Evolutionary conservation across 2,888 invertebrate genomes (phyloP).

Genomic region (Stegana nigrithorax): DNA sequence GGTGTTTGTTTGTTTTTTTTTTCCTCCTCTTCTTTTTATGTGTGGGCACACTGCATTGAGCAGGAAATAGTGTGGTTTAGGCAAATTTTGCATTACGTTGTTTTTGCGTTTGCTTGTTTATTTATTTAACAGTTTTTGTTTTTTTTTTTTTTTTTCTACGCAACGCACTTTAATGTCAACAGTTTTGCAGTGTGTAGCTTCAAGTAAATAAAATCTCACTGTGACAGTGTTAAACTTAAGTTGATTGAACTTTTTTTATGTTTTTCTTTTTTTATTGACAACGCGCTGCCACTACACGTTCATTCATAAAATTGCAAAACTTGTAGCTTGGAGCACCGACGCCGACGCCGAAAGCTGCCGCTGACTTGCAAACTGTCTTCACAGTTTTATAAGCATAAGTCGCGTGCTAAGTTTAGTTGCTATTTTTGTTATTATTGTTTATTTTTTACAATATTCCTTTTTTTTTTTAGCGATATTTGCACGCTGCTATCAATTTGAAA

Average conservation of each 20-base stretch:
- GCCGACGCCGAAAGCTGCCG: slow-evolving; percentile 20
- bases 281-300: slow-evolving; percentile 22
- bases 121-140: too few species aligned
- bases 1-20: not conserved
- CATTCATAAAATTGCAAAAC: slow-evolving; percentile 58
- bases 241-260: slow-evolving; percentile 55
- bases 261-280: too few species aligned
- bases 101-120: slow-evolving; percentile 43
- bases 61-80: slow-evolving; percentile 32
- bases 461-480: too few species aligned
- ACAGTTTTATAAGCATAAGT: too few species aligned
- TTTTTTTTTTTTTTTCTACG: too few species aligned
- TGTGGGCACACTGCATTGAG: not conserved
- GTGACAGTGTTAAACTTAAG: too few species aligned
- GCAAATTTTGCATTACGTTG: slow-evolving; percentile 50
- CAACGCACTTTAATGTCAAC: slow-evolving; percentile 51
- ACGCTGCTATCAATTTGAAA: slow-evolving; percentile 56
- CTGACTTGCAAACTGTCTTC: slow-evolving; percentile 44
- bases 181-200: too few species aligned
- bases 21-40: not conserved
- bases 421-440: too few species aligned
- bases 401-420: too few species aligned
- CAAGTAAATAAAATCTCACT: too few species aligned
- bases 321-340: slow-evolving; percentile 18
- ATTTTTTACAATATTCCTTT: not conserved